Evolutionary conservation across 2,797 vertebrate genomes (phyloP).

Genomic region (Pelodytes ibericus): DNA sequence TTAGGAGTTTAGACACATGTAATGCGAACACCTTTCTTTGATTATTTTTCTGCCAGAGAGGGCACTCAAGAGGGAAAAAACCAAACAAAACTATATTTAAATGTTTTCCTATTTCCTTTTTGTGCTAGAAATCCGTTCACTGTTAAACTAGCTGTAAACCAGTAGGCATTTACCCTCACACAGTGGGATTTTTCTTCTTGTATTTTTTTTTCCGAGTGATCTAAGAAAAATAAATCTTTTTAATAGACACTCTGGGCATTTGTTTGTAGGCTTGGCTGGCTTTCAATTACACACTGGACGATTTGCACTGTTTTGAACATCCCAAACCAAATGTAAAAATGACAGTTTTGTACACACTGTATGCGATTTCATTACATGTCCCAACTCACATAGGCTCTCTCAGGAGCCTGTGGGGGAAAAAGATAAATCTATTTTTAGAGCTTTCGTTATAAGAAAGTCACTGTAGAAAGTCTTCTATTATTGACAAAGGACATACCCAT

Average conservation of each 20-base stretch:
- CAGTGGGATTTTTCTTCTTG: not conserved
- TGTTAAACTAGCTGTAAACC: constrained; percentile 3
- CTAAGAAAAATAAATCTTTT: constrained; percentile 49
- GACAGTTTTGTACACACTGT: constrained; percentile 31
- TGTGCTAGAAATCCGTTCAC: not conserved
- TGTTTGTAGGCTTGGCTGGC: constrained; percentile 47
- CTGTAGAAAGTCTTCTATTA: not conserved
- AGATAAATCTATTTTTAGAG: constrained; percentile 1
- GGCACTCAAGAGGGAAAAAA: not conserved
- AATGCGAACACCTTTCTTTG: not conserved
- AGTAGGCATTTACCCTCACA: not conserved
- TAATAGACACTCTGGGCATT: constrained; percentile 50
- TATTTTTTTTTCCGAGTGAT: constrained; percentile 25
- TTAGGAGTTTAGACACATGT: too few species aligned
- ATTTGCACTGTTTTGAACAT: constrained; percentile 38
- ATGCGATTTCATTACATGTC: constrained; percentile 14
- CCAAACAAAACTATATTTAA: not conserved
- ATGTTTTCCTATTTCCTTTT: not conserved
- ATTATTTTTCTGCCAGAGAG: not conserved
- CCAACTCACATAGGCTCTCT: not conserved
- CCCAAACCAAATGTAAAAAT: constrained; percentile 40
- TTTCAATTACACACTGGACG: constrained; percentile 55
- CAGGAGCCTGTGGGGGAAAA: not conserved
- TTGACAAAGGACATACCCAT: not conserved
- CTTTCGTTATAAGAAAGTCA: not conserved